Evolutionary conservation across 2,113 vertebrate genomes (phyloP), one percentile per base, ranked within the genome.

Genomic region (Chauna torquata): DNA sequence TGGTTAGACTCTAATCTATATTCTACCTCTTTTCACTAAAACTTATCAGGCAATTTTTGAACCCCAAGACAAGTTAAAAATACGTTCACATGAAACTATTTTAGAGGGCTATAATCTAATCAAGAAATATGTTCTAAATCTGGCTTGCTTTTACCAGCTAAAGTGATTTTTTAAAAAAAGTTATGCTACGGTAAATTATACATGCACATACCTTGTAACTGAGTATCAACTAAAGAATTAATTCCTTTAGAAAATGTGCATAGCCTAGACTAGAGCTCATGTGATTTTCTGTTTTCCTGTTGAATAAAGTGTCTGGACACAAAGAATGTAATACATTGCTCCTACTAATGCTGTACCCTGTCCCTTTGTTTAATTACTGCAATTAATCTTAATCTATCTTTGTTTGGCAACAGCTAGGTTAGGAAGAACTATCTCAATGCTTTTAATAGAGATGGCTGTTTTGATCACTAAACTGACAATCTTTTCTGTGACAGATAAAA

Each of bases 351-450:
- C 78, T 95, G 95, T 93, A 96, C 75, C 77, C 64, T 97, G 86
- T 95, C 96, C 82, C 59, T 89, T 96, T 86, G 38, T 90, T 95
- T 96, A 97, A 96, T 93, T 92, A 88, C 90, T 88, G 92, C 85
- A 92, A 97, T 97, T 97, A 97, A 97, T 97, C 96, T 95, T 97
- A 93, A 96, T 97, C 94, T 95, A 80, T 84, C 88, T 97, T 93
- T 96, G 94, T 95, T 94, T 95, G 83, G 86, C 82, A 94, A 94
- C 87, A 97, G 54, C 70, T 88, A 86, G 66, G 92, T 85, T 91
- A 96, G 66, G 86, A 94, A 90, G 55, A 94, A 94, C 66, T 82
- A 90, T 47, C 58, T 92, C 94, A 93, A 88, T 89, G 83, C 49
- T 95, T 91, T 92, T 90, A 82, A 78, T 86, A 88, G 71, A 74